Evolutionary conservation across 1,140 invertebrate species (phyloP).

Genomic region (Hyposmocoma kahamanoa): DNA sequence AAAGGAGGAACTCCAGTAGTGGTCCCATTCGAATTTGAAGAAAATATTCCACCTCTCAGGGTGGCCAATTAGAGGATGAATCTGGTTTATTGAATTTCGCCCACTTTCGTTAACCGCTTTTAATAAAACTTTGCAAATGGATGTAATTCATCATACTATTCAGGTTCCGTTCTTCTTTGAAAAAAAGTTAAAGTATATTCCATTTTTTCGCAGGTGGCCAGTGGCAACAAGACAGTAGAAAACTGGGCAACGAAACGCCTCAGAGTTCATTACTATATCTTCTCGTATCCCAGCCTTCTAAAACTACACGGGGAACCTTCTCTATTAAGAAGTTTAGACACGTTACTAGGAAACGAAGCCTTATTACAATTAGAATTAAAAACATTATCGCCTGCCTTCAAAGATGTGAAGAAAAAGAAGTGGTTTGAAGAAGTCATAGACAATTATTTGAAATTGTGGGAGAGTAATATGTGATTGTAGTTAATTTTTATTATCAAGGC

Average conservation of each 20-base stretch:
- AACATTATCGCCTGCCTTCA: conserved; percentile 84
- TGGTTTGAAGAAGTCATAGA: conserved; percentile 92
- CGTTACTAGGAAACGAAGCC: conserved; percentile 86
- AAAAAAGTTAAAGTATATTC: too few relatives aligned
- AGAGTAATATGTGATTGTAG: conserved; percentile 89
- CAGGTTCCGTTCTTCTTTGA: too few relatives aligned
- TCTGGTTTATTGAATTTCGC: too few relatives aligned
- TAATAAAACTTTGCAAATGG: too few relatives aligned
- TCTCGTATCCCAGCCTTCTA: conserved; percentile 84
- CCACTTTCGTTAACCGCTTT: too few relatives aligned
- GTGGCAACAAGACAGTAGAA: conserved; percentile 86
- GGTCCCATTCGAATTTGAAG: too few relatives aligned
- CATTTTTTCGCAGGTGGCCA: conserved; percentile 77
- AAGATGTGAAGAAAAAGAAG: conserved; percentile 79
- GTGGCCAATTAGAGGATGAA: too few relatives aligned
- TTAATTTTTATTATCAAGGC: too few relatives aligned
- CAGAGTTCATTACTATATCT: conserved; percentile 85
- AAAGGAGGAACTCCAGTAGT: too few relatives aligned
- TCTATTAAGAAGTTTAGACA: conserved; percentile 81
- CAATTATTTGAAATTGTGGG: conserved; percentile 91
- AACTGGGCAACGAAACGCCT: conserved; percentile 83
- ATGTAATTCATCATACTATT: too few relatives aligned
- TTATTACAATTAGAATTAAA: conserved; percentile 86
- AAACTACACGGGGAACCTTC: conserved; percentile 85
- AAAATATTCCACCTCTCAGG: too few relatives aligned